Percentiles rank a stretch among this genome's conserved stretches.
Conservation (phyloP, 2,113 vertebrate genomes). For the Laticauda laticaudata region DNA sequence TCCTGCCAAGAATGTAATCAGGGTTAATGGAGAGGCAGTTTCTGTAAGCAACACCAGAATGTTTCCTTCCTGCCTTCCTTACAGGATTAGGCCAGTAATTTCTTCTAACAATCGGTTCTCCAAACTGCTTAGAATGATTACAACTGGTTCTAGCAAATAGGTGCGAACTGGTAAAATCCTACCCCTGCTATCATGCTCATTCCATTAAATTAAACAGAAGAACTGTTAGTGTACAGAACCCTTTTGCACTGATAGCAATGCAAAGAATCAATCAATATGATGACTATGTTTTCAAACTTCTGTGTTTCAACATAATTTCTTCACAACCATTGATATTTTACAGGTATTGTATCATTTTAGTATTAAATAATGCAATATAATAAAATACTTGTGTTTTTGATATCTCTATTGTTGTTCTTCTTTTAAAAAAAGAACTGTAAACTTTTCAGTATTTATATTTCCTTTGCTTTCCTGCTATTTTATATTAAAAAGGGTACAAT, state of each 20-base stretch:
- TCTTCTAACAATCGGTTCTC: too few species aligned
- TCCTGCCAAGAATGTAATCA: too few species aligned
- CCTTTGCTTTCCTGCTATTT: constrained; percentile 49
- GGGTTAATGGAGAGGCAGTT: too few species aligned
- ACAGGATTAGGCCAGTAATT: too few species aligned
- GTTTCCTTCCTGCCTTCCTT: too few species aligned
- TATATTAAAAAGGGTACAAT: constrained; percentile 36
- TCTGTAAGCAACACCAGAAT: too few species aligned
- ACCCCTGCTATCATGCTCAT: background rate
- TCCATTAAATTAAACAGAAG: background rate
- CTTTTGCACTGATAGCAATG: background rate
- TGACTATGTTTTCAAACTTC: constrained; percentile 10
- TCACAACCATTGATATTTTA: constrained; percentile 38
- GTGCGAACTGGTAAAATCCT: too few species aligned
- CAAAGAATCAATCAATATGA: background rate
- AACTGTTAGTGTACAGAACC: background rate
- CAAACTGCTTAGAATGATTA: too few species aligned
- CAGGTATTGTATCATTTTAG: constrained; percentile 51
- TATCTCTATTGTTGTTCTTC: constrained; percentile 61
- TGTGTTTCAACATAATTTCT: constrained; percentile 57
- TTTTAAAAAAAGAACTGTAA: constrained; percentile 61
- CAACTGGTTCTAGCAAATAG: too few species aligned
- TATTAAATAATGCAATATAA: constrained; percentile 77
- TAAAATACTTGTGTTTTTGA: constrained; percentile 65
- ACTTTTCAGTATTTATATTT: constrained; percentile 64